phyloP scores from a whole-genome alignment of 2,113 vertebrate genomes.

The Fregata magnificens region DNA sequence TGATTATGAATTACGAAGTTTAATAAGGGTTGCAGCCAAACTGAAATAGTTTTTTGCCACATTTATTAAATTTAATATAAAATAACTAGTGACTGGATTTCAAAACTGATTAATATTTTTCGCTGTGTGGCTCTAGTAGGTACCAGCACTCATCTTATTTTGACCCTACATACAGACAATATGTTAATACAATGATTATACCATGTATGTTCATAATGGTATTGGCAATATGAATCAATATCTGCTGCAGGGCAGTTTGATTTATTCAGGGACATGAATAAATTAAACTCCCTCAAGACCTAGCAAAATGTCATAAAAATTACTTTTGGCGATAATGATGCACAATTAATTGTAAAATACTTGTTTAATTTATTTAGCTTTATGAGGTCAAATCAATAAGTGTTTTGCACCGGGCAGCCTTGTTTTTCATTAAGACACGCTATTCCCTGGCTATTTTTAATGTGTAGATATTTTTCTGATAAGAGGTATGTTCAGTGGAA shows the following conservation, averaged over 20 bases:
- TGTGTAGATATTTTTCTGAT: neutral
- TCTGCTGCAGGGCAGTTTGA: conserved; percentile 80
- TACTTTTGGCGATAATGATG: conserved; percentile 87
- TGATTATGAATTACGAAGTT: neutral
- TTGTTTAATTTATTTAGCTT: conserved; percentile 80
- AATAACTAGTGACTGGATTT: neutral
- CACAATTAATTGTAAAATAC: conserved; percentile 86
- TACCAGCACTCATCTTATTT: conserved; percentile 28
- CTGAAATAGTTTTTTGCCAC: neutral
- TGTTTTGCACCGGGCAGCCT: conserved; percentile 70
- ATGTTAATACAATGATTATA: conserved; percentile 67
- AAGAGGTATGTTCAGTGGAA: neutral
- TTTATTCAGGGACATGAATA: conserved; percentile 87
- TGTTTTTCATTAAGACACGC: conserved; percentile 52
- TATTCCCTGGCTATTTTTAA: conserved; percentile 54
- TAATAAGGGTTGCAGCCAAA: neutral
- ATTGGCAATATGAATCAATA: conserved; percentile 89
- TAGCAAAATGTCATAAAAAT: conserved; percentile 91
- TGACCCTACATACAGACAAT: conserved; percentile 30
- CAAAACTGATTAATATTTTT: neutral
- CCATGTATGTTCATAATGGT: conserved; percentile 78
- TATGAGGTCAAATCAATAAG: conserved; percentile 86
- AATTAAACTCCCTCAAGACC: conserved; percentile 83
- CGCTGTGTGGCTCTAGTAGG: neutral
- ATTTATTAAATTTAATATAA: neutral